Evolutionary conservation across 2,797 vertebrate genomes (phyloP).

Genomic region (Prunella strophiata): DNA sequence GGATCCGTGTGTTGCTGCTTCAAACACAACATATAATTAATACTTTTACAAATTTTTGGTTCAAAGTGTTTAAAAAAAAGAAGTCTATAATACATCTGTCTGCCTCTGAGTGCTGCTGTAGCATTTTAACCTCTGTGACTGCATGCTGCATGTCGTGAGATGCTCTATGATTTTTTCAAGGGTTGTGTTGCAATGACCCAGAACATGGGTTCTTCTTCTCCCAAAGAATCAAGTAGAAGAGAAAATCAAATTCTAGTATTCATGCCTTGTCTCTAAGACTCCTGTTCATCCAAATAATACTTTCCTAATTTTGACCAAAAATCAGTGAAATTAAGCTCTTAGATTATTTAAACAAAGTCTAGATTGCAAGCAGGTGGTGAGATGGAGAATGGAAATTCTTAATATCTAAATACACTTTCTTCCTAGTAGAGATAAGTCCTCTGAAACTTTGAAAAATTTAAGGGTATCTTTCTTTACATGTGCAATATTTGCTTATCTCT

Average conservation of each 20-base stretch:
- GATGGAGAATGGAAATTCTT: not conserved
- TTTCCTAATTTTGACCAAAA: not conserved
- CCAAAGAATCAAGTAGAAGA: not conserved
- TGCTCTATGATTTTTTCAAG: not conserved
- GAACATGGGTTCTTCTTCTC: not conserved
- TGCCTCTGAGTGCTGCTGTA: not conserved
- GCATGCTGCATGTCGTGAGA: fast-evolving
- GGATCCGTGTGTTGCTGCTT: not conserved
- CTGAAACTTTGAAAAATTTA: not conserved
- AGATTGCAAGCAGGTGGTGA: fast-evolving
- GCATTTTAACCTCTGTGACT: not conserved
- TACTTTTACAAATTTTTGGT: not conserved
- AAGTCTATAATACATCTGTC: not conserved
- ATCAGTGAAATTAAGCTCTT: not conserved
- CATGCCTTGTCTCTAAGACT: not conserved
- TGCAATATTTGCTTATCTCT: not conserved
- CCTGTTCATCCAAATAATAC: not conserved
- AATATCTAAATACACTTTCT: not conserved
- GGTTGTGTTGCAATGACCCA: not conserved
- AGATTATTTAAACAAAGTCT: not conserved
- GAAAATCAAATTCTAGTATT: not conserved
- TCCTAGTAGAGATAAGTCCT: not conserved
- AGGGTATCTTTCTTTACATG: not conserved
- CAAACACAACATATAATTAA: not conserved
- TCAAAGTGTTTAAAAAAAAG: not conserved